phyloP scores from a whole-genome alignment of 2,888 invertebrate species.

The Eulithis prunata region DNA sequence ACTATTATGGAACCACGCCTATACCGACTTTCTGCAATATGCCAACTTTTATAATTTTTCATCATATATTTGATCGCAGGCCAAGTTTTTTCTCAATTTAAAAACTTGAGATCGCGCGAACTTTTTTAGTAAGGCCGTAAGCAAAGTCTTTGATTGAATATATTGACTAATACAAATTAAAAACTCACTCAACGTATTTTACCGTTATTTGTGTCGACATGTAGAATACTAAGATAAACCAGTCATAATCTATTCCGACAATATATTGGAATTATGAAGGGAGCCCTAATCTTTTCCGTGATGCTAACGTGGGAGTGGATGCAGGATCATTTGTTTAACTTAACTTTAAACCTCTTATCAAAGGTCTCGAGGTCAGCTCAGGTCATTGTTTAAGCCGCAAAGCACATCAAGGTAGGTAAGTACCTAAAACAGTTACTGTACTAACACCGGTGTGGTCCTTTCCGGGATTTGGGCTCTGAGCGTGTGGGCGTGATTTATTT shows the following conservation, averaged over 20 bases:
- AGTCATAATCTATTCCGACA: neutral
- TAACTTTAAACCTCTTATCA: conserved; percentile 68
- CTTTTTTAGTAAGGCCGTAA: no score
- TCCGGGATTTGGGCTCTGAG: conserved; percentile 49
- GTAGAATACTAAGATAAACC: no score
- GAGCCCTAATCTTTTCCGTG: conserved; percentile 47
- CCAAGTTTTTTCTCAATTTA: no score
- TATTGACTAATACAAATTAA: no score
- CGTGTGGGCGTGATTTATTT: conserved; percentile 51
- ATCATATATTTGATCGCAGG: no score
- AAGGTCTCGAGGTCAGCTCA: conserved; percentile 40
- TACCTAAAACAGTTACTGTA: conserved; percentile 6
- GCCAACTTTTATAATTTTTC: no score
- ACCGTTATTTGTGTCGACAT: no score
- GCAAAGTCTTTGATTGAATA: no score
- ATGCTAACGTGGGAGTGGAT: conserved; percentile 55
- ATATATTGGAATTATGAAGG: neutral
- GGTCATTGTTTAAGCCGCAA: conserved; percentile 21
- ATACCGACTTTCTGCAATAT: no score
- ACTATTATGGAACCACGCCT: no score
- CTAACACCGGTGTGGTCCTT: conserved; percentile 58
- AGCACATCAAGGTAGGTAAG: neutral
- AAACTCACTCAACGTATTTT: no score
- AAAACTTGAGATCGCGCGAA: no score
- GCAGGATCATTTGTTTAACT: conserved; percentile 73